Base-by-base conservation (phyloP, 2,888 invertebrate genomes). In the Pollenia griseotomentosa region DNA sequence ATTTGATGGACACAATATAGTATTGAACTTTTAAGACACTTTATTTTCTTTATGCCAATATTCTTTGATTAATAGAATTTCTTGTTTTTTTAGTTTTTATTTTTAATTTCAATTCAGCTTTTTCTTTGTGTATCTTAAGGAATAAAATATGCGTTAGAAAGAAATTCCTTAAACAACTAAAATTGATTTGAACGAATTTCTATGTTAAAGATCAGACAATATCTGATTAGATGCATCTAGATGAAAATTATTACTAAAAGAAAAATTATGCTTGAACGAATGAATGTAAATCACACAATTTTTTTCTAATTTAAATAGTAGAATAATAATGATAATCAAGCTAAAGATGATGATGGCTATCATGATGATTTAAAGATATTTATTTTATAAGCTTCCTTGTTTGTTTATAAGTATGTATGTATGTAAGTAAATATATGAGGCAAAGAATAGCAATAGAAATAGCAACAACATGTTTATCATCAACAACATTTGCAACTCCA, bases 181-280 rank as follows among this genome's bases (percentile, higher is more conserved):
- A 87, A 87, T 87, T 87, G 87, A 87, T 87, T 87, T 87, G 87
- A 87, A 87, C 87, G 87, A 87, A 84, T 84, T 87, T 84, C 63
- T 81, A 82, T 87, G 84, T 87, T 78, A 74, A 83, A 87, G 87
- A 87, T 87, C 81, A 70, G 46, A 74, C 63, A 82, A 81, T 87
- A 84, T 85, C 68, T 87, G 84, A 87, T 87, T 87, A 87, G 87
- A 84, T 84, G n/a, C 11, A 33, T 46, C n/a, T 7, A 42, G 16
- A 40, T 68, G 19, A 73, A 66, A 66, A 33, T 33, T 33, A 33
- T 33, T 48, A 57, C 66, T 66, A 66, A 57, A 19, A 46, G 66
- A 16, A 55, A 65, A 44, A 59, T 55, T 75, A 68, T 75, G 66
- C 44, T 33, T 33, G 5, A 33, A 78, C 78, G 80, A 77, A 81